phyloP scores from a whole-genome alignment of 2,797 vertebrate genomes.

The Nyctalus aviator region DNA sequence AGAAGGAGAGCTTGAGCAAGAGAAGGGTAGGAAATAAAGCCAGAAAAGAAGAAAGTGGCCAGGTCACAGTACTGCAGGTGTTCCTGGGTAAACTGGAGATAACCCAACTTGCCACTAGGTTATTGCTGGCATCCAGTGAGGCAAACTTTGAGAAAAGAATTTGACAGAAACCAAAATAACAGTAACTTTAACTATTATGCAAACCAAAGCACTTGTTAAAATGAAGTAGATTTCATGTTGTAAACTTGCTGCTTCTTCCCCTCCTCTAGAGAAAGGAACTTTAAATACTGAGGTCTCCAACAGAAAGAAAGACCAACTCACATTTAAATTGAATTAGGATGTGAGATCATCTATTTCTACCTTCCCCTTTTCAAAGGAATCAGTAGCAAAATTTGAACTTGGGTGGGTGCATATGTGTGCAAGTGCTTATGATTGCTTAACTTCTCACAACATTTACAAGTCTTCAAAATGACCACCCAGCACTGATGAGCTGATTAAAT shows the following conservation, averaged over 20 bases:
- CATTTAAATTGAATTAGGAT: not conserved
- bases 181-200: not conserved
- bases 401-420: rapidly evolving
- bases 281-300: not conserved
- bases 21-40: not conserved
- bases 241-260: not conserved
- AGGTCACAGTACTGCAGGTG: too few species aligned
- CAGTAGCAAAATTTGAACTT: not conserved
- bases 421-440: not conserved
- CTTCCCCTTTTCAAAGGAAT: slow-evolving; percentile 1
- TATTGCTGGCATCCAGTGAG: not conserved
- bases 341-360: not conserved
- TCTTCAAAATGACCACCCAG: not conserved
- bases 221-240: not conserved
- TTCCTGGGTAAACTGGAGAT: not conserved
- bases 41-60: not conserved
- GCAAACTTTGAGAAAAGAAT: not conserved
- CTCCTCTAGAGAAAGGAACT: not conserved
- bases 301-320: not conserved
- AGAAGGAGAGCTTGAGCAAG: not conserved
- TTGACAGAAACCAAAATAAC: not conserved
- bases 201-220: not conserved
- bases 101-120: not conserved
- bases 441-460: not conserved
- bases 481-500: not conserved